Base-by-base conservation (phyloP, 2,888 invertebrate genomes). In the Tryphoninae sp. region DNA sequence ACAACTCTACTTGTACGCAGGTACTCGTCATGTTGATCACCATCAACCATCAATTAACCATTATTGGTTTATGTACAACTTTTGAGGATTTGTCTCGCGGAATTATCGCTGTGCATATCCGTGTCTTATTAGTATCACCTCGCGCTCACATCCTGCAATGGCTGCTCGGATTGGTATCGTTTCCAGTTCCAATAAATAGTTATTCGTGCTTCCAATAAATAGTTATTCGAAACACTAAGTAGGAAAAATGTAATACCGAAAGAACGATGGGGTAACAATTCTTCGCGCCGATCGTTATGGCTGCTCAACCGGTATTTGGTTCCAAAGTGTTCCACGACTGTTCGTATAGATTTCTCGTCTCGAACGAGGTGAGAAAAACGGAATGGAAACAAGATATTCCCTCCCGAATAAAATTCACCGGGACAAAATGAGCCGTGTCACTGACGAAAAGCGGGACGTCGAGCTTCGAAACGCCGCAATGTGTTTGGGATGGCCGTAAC, bases 1-100 rank as follows among this genome's bases (percentile, higher is more conserved):
- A 79, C 45, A n/a, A 73, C 55, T 78, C 64, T 1, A 69, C 69
- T 77, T 81, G 69, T 78, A 82, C 68, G 80, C 78, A 80, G 67
- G 69, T 13, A 45, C 45, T 45, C 13, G 9, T 45, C 22, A 49
- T 40, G 49, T 59, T 58, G 67, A 67, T 75, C 45, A 76, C 68
- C 61, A 68, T 76, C 51, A 61, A 68, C 23, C 40, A 76, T 59
- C 61, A 61, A 69, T 81, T 80, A 55, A 73, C 45, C 68, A 78
- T 77, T 45, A 73, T 68, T 51, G 68, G 55, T 77, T 78, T 83
- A 83, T 79, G 76, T 79, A 82, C 53, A 78, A 73, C 3, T 40
- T 61, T 61, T 16, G 59, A 59, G 76, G 22, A 68, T 16, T 22
- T 19, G 23, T 26, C 13, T 42, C 55, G 16, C n/a, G 7, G 9